Conservation (phyloP, 2,797 vertebrate genomes). For the Toxotes lorentzi region DNA sequence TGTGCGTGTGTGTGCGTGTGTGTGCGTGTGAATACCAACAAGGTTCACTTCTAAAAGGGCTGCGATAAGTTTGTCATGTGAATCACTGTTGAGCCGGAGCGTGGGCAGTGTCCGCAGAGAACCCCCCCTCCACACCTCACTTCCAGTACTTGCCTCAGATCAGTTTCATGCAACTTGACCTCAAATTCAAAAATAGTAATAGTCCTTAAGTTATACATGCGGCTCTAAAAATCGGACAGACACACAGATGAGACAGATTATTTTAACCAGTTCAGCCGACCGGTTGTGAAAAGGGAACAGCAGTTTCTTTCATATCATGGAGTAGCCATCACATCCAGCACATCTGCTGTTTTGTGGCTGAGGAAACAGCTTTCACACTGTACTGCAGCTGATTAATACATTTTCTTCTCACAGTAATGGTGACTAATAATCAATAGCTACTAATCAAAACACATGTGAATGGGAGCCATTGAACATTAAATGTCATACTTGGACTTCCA, state of each 20-base stretch:
- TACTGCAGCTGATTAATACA: neutral
- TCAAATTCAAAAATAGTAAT: slow-evolving; percentile 76
- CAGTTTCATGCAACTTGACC: slow-evolving; percentile 81
- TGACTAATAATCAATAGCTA: neutral
- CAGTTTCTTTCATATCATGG: neutral
- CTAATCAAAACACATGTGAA: neutral
- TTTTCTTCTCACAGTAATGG: neutral
- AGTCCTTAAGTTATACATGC: slow-evolving; percentile 25
- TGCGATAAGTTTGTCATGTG: slow-evolving; percentile 65
- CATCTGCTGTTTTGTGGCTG: slow-evolving; percentile 1
- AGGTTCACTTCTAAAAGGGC: slow-evolving; percentile 44
- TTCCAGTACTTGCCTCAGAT: slow-evolving; percentile 69
- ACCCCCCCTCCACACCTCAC: slow-evolving; percentile 29
- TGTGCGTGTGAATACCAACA: slow-evolving; percentile 37
- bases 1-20: slow-evolving; percentile 19
- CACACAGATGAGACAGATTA: neutral
- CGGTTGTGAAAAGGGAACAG: neutral
- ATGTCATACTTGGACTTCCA: too few relatives aligned
- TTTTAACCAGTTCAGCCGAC: neutral
- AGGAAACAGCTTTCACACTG: neutral
- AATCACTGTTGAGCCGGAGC: slow-evolving; percentile 45
- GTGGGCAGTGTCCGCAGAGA: slow-evolving; percentile 13
- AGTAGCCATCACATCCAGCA: neutral
- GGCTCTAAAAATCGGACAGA: neutral
- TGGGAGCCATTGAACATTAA: too few relatives aligned